phyloP scores from a whole-genome alignment of 2,113 vertebrate genomes.

The Anthoscopus minutus region DNA sequence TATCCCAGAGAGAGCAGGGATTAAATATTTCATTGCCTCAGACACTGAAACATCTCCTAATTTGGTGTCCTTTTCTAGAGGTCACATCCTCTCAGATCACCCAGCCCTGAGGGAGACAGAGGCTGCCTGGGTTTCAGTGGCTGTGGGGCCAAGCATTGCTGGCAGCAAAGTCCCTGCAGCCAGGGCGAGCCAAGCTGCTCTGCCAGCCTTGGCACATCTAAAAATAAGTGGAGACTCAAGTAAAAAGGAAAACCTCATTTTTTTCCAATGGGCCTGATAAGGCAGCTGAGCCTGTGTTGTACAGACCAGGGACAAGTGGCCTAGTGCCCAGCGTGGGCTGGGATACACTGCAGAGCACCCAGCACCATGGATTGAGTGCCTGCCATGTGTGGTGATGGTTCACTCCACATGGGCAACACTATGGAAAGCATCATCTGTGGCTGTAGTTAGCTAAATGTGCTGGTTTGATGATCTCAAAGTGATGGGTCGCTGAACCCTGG shows the following conservation, averaged over 20 bases:
- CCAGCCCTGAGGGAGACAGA: not conserved
- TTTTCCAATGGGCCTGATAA: not conserved
- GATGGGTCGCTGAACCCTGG: no score
- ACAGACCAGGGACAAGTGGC: not conserved
- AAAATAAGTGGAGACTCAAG: not conserved
- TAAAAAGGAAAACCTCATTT: not conserved
- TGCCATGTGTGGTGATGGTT: fast-evolving
- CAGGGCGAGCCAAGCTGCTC: not conserved
- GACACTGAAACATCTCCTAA: not conserved
- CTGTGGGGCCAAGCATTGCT: fast-evolving
- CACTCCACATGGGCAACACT: not conserved
- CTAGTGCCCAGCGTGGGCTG: not conserved
- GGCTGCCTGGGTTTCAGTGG: not conserved
- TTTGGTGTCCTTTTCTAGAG: not conserved
- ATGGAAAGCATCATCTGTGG: not conserved
- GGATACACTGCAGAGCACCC: fast-evolving
- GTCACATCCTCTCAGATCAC: not conserved
- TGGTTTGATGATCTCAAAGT: not conserved
- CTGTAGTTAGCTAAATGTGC: not conserved
- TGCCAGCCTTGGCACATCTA: not conserved
- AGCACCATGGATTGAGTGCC: fast-evolving
- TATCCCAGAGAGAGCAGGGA: not conserved
- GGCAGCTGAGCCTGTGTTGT: not conserved
- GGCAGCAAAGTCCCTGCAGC: not conserved
- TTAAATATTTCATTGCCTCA: slow-evolving; percentile 18